A percentile compares a stretch with the other conserved stretches of the same genome.
phyloP scores from a whole-genome alignment of 2,113 vertebrate genomes.

The Australoheros scitulus region DNA sequence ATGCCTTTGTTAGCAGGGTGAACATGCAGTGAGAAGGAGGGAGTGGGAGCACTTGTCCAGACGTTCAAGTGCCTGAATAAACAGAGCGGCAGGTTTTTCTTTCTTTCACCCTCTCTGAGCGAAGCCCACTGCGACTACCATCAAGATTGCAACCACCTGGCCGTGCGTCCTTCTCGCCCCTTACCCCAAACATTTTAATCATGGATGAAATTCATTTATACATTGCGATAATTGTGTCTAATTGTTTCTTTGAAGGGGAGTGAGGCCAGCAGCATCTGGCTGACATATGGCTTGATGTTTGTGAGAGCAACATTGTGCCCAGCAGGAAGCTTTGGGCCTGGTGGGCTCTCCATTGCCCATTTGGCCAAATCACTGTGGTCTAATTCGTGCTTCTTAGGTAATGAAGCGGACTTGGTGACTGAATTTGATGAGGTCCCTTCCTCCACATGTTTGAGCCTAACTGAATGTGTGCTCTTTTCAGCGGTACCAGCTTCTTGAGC shows the following conservation, averaged over 20 bases:
- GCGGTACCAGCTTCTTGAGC: slow-evolving; percentile 33
- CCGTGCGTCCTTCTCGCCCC: slow-evolving; percentile 39
- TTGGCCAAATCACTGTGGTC: slow-evolving; percentile 37
- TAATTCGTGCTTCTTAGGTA: slow-evolving; percentile 26
- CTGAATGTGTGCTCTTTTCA: slow-evolving; percentile 40
- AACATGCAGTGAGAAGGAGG: slow-evolving; percentile 17
- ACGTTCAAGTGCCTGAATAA: slow-evolving; percentile 77
- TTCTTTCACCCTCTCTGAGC: slow-evolving; percentile 49
- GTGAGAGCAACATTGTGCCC: slow-evolving; percentile 67
- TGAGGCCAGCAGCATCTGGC: slow-evolving; percentile 77
- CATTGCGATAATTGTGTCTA: slow-evolving; percentile 81
- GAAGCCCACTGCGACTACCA: slow-evolving; percentile 62
- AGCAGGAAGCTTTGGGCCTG: slow-evolving; percentile 57
- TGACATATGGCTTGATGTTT: slow-evolving; percentile 66
- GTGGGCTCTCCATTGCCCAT: slow-evolving; percentile 57
- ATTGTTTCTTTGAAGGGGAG: slow-evolving; percentile 83
- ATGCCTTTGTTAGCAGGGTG: slow-evolving; percentile 59
- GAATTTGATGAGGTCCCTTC: slow-evolving; percentile 21
- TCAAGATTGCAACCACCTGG: slow-evolving; percentile 84
- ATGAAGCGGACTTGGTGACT: slow-evolving; percentile 35
- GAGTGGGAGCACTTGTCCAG: slow-evolving; percentile 71
- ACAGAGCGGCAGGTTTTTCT: slow-evolving; percentile 74
- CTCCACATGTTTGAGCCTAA: slow-evolving; percentile 15
- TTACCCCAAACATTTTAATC: slow-evolving; percentile 76
- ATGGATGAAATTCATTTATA: slow-evolving; percentile 84